Conservation (phyloP, 2,797 vertebrate species). For the Clarias fuscus region DNA sequence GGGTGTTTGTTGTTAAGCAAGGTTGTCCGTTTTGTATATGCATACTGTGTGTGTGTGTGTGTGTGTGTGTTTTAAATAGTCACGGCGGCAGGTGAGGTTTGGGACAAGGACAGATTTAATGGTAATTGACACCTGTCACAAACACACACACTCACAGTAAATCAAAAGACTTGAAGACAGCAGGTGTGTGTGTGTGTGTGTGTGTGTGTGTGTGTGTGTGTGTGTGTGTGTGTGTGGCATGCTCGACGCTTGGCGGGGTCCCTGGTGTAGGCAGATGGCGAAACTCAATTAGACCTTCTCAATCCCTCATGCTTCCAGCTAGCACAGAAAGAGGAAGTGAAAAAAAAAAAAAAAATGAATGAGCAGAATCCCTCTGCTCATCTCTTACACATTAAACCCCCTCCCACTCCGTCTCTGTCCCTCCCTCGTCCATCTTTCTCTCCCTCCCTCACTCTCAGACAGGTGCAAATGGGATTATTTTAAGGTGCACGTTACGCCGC, state of each 20-base stretch:
- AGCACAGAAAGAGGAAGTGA: constrained; percentile 26
- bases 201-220: constrained; percentile 11
- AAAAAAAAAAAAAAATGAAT: constrained; percentile 15
- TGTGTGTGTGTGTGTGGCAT: constrained; percentile 62
- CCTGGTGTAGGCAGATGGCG: constrained; percentile 79
- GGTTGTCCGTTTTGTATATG: background rate
- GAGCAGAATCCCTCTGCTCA: constrained; percentile 5
- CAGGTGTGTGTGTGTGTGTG: constrained; percentile 32
- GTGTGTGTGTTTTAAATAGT: background rate
- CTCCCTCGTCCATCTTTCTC: background rate
- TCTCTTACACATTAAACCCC: constrained; percentile 18
- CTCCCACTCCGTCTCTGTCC: constrained; percentile 22
- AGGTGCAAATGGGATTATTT: constrained; percentile 49
- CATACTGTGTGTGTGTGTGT: background rate
- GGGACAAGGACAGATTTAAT: constrained; percentile 29
- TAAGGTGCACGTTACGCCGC: constrained; percentile 20
- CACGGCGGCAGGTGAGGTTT: background rate
- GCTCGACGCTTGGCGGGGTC: constrained; percentile 65
- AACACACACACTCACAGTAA: constrained; percentile 27
- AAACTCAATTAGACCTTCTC: constrained; percentile 76
- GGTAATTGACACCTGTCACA: constrained; percentile 33
- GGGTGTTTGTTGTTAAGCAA: constrained; percentile 4
- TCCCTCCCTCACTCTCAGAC: constrained; percentile 42
- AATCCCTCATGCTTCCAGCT: constrained; percentile 65
- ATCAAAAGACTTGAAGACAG: constrained; percentile 32